phyloP scores from a whole-genome alignment of 2,797 vertebrate genomes.

The Acropternis orthonyx region DNA sequence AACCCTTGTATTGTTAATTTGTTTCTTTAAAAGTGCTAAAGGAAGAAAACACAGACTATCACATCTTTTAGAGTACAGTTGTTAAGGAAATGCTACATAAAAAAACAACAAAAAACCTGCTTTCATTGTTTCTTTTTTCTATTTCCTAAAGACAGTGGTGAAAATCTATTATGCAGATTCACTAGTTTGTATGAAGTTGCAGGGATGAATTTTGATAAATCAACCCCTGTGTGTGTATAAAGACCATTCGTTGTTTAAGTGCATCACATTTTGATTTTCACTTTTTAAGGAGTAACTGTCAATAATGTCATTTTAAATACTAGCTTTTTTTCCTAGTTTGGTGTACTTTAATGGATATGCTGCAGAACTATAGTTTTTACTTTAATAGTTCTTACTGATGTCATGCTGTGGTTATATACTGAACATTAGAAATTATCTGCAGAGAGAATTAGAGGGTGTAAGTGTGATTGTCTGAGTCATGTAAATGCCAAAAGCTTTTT shows the following conservation, averaged over 20 bases:
- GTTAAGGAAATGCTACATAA: background rate
- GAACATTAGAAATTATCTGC: constrained; percentile 76
- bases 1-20: background rate
- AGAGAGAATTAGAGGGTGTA: constrained; percentile 75
- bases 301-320: constrained; percentile 55
- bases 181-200: background rate
- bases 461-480: constrained; percentile 72
- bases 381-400: constrained; percentile 71
- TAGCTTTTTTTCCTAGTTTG: constrained; percentile 25
- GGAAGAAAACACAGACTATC: background rate
- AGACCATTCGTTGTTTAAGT: constrained; percentile 41
- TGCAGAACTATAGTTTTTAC: constrained; percentile 54
- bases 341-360: constrained; percentile 45
- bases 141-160: background rate
- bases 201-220: background rate
- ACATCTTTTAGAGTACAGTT: background rate
- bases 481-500: constrained; percentile 80
- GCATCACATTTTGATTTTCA: constrained; percentile 51
- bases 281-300: constrained; percentile 51
- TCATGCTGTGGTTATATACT: constrained; percentile 69
- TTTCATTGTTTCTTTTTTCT: background rate
- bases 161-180: background rate
- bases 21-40: background rate
- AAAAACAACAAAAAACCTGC: background rate
- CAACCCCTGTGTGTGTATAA: background rate